Evolutionary conservation across 2,113 vertebrate species (phyloP).

Genomic region (Sisor rabdophorus): DNA sequence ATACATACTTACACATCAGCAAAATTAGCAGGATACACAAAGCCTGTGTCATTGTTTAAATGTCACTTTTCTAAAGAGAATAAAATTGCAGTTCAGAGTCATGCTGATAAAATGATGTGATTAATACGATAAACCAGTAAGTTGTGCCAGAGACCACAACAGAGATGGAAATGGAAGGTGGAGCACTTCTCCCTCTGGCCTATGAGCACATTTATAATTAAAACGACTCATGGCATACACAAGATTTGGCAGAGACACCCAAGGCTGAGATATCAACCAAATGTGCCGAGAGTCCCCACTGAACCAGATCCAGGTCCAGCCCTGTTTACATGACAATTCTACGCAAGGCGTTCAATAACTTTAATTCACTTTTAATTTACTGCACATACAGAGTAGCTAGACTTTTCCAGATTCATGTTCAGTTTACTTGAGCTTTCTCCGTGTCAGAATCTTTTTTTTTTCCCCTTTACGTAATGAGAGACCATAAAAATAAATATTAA

Average conservation of each 20-base stretch:
- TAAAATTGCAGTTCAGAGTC: constrained; percentile 22
- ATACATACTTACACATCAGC: constrained; percentile 9
- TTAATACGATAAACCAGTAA: constrained; percentile 30
- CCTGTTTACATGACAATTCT: constrained; percentile 38
- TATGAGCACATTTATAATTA: constrained; percentile 41
- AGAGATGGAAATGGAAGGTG: constrained; percentile 31
- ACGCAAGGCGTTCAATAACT: constrained; percentile 30
- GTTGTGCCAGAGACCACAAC: constrained; percentile 39
- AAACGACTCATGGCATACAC: constrained; percentile 32
- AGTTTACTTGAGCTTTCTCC: constrained; percentile 12
- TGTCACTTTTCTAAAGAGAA: constrained; percentile 1
- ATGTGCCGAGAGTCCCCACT: constrained; percentile 27
- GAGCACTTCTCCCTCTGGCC: constrained; percentile 35
- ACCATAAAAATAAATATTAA: constrained; percentile 4
- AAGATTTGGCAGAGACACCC: constrained; percentile 43
- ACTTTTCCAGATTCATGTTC: constrained; percentile 23
- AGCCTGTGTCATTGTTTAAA: constrained; percentile 27
- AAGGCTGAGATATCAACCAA: constrained; percentile 39
- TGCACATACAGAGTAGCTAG: constrained; percentile 22
- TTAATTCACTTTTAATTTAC: constrained; percentile 31
- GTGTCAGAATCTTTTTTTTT: constrained; percentile 5
- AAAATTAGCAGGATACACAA: constrained; percentile 27
- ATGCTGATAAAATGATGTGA: constrained; percentile 36
- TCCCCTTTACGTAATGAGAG: neutral
- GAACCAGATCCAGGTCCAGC: constrained; percentile 37